Conservation (phyloP, 2,113 vertebrate genomes). For the Malurus melanocephalus region DNA sequence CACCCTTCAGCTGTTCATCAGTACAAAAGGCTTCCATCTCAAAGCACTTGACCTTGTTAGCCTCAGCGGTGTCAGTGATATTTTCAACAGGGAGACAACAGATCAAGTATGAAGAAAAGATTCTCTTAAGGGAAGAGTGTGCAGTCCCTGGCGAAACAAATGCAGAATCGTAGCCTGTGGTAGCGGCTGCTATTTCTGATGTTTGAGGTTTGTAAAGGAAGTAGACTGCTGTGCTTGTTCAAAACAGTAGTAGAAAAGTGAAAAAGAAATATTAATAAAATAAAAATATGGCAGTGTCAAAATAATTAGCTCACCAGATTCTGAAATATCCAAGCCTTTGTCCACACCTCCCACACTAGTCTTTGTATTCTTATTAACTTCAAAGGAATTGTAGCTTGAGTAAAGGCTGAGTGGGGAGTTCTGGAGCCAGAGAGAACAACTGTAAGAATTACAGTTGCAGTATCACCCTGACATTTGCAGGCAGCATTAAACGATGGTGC, state of each 20-base stretch:
- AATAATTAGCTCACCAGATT: neutral
- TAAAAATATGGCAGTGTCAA: neutral
- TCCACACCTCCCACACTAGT: rapidly evolving
- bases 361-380: neutral
- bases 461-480: slow-evolving; percentile 17
- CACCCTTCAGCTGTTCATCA: slow-evolving; percentile 68
- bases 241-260: neutral
- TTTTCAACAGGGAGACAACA: slow-evolving; percentile 53
- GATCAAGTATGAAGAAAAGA: slow-evolving; percentile 53
- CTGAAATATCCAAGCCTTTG: neutral
- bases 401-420: neutral
- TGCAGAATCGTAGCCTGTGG: neutral
- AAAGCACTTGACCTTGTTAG: slow-evolving; percentile 71
- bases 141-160: neutral
- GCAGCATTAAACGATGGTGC: neutral
- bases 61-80: slow-evolving; percentile 59
- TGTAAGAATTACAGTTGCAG: neutral
- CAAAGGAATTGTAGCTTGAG: neutral
- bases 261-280: neutral
- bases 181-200: neutral
- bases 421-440: neutral
- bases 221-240: neutral
- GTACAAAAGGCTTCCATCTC: slow-evolving; percentile 62
- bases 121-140: slow-evolving; percentile 12
- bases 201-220: neutral